Evolutionary conservation across 2,888 invertebrate genomes (phyloP), one percentile per base, ranked within the genome.

Genomic region (Xylocampa areola): DNA sequence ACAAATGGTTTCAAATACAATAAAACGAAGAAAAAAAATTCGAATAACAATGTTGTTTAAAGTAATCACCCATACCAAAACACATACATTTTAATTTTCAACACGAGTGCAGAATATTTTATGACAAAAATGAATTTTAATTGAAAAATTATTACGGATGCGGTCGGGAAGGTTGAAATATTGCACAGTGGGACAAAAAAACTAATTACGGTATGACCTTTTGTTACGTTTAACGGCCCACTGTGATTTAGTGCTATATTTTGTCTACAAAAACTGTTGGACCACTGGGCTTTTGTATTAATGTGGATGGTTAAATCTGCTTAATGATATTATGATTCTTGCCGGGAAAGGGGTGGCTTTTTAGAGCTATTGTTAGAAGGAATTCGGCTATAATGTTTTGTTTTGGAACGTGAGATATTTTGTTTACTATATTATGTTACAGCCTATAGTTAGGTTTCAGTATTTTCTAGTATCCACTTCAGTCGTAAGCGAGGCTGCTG

Each of bases 91-190:
- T 75, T 68, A 61, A 75, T 75, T 75, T 75, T 73, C 70, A 72
- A 72, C 69, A 74, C 72, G 74, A 75, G 72, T 74, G 72, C 72
- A 74, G 74, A 75, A 75, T 75, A 75, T 67, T 75, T 75, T 73
- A 75, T 73, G 70, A 66, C 73, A 77, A 79, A 82, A 81, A 84
- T 77, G 81, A 80, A 82, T 83, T 84, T 83, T 88, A 88, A 89
- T 88, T 88, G 88, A 82, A 86, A 86, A 87, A 87, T 87, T 85
- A 87, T 88, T 85, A 87, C 87, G 81, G 71, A 85, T 85, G 86
- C 79, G 86, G 85, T 81, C 75, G 82, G 72, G 76, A 77, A 74
- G 73, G 70, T 75, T 90, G 84, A 91, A 86, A 87, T 89, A 91
- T 86, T 80, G 86, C 84, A 73, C 77, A 64, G 80, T 76, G 80